These are phyloP conservation scores for Celastrina argiolus DNA, from an alignment of 2,888 invertebrate species.

Conservation along the genomic window DNA sequence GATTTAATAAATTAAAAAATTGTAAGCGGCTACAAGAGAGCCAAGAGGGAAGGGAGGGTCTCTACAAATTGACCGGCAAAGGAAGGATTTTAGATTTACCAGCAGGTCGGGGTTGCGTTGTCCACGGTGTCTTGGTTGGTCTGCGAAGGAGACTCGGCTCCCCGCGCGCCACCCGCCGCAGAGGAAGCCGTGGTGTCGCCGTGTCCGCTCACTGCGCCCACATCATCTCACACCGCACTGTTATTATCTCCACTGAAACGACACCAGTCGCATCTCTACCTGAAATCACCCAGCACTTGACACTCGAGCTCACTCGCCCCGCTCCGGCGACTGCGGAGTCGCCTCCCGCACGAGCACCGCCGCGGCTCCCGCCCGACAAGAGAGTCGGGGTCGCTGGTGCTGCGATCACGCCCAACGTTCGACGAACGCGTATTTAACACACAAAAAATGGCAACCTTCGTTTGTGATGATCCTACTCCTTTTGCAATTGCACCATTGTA, in stretches of 20 bases:
- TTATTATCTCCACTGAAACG: conserved; percentile 76
- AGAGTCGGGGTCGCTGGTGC: conserved; percentile 25
- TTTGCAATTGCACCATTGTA: conserved; percentile 65
- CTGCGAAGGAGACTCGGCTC: conserved; percentile 77
- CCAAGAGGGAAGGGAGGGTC: no score
- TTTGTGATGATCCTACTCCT: conserved; percentile 59
- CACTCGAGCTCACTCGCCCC: neutral
- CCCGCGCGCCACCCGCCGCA: conserved; percentile 75
- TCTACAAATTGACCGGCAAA: no score
- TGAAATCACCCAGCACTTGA: conserved; percentile 55
- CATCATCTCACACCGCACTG: conserved; percentile 80
- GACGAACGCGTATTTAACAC: conserved; percentile 62
- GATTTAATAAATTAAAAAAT: no score
- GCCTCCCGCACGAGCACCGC: neutral
- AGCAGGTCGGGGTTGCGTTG: conserved; percentile 73
- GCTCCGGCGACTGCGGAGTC: neutral
- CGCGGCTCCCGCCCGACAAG: neutral
- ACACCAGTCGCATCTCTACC: conserved; percentile 70
- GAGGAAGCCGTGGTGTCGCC: conserved; percentile 75
- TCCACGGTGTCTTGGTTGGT: conserved; percentile 75
- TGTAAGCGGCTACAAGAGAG: no score
- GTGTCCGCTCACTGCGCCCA: conserved; percentile 76
- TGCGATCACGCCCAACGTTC: conserved; percentile 64
- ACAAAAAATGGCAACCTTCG: conserved; percentile 77
- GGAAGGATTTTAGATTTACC: conserved; percentile 50